Percentiles rank a stretch among this genome's conserved stretches.
phyloP scores from a whole-genome alignment of 1,140 invertebrate species.

The Papilio dardanus region DNA sequence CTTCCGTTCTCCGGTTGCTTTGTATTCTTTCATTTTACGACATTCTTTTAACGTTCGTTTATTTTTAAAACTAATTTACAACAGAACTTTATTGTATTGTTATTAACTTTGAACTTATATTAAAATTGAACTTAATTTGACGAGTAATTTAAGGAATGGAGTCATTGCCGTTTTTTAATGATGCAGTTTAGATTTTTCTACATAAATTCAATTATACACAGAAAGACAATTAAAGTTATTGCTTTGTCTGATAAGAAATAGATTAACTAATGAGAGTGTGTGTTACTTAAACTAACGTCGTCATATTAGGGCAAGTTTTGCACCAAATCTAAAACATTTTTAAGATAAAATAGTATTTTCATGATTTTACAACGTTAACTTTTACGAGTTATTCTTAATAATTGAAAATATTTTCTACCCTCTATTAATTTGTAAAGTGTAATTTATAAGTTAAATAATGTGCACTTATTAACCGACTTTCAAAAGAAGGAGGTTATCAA shows the following conservation, averaged over 20 bases:
- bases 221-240: not conserved
- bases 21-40: conserved; percentile 52
- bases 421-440: not conserved
- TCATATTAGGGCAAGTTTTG: not conserved
- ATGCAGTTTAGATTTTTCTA: too few relatives aligned
- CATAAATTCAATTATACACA: not conserved
- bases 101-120: not conserved
- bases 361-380: not conserved
- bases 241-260: not conserved
- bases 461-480: too few relatives aligned
- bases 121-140: not conserved
- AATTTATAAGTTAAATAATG: not conserved
- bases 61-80: not conserved
- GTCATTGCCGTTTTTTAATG: too few relatives aligned
- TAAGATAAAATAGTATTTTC: not conserved
- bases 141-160: too few relatives aligned
- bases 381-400: not conserved
- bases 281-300: not conserved
- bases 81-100: not conserved
- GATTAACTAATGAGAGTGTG: not conserved
- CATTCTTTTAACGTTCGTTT: conserved; percentile 24
- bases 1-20: conserved; percentile 58
- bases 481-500: too few relatives aligned
- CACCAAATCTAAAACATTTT: not conserved
- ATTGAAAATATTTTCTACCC: not conserved